Base-by-base conservation (phyloP, 2,888 invertebrate genomes). In the Sialis fuliginosa region DNA sequence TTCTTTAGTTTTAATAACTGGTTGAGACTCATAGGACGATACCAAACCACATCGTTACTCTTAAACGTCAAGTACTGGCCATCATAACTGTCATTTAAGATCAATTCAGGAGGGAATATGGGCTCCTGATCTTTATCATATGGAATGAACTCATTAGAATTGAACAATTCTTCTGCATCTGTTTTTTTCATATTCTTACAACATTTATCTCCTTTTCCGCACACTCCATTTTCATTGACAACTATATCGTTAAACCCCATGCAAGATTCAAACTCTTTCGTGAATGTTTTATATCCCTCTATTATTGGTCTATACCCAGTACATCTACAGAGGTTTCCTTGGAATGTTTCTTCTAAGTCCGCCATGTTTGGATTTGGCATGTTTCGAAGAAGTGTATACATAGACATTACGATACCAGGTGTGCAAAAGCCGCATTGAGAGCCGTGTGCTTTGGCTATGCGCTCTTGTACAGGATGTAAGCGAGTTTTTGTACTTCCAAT, bases 391-490 rank as follows among this genome's bases (percentile, higher is more conserved):
- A 95, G 67, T 0, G 90, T 72, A 58, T 93, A 95, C 90, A 95
- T 91, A 1, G 93, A 92, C 95, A 96, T 96, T 0, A 96, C 88
- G 51, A 96, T 90, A 32, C 95, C 95, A 0, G 93, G 93, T 0
- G 93, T 93, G 57, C 92, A 93, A 62, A 90, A 93, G 1, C 93
- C 93, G 60, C 95, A 95, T 63, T 95, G 95, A 0, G 92, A 88
- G 0, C 95, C 95, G 58, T 95, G 92, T 0, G 88, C 75, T 65
- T 85, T 85, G 0, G 90, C 90, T 52, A 93, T 74, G 52, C 89
- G 70, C 58, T 89, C 87, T 67, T 92, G 92, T 0, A 86, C 83
- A 0, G 91, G 85, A 63, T 92, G 91, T 30, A 91, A 68, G 49
- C 73, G 75, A 2, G 79, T 79, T 62, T 74, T 75, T 0, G 81